Percentiles rank a stretch among this genome's conserved stretches.
These are phyloP conservation scores for Callitettix versicolor DNA, from an alignment of 1,140 invertebrate species.

Conservation along the genomic window DNA sequence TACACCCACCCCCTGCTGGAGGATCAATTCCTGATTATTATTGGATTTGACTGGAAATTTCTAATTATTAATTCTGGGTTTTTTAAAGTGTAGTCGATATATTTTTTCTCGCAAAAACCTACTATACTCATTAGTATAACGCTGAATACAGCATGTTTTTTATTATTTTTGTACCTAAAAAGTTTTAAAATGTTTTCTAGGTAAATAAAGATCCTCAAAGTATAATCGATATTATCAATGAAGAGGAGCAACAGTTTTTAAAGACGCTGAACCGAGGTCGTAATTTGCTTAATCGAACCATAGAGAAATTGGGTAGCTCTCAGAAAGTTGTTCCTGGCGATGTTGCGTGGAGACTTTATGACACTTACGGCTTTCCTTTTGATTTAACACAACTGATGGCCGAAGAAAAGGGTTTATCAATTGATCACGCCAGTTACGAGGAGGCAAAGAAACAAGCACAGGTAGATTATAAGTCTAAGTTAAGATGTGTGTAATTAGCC, in stretches of 20 bases:
- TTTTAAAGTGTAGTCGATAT: too few species aligned
- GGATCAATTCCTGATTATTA: too few species aligned
- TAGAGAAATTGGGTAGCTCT: constrained; percentile 60
- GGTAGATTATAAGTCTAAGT: too few species aligned
- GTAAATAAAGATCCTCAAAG: constrained; percentile 75
- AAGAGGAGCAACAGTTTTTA: constrained; percentile 96
- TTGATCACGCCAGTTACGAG: constrained; percentile 87
- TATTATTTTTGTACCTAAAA: background rate
- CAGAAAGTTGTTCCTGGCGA: constrained; percentile 63
- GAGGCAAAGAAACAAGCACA: constrained; percentile 85
- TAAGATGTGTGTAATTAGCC: too few species aligned
- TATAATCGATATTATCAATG: constrained; percentile 91
- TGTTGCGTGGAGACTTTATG: constrained; percentile 94
- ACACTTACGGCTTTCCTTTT: constrained; percentile 97
- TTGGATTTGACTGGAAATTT: too few species aligned
- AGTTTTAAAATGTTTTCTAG: constrained; percentile 15
- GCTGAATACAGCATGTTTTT: background rate
- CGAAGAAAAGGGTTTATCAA: constrained; percentile 82
- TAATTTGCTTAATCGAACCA: constrained; percentile 83
- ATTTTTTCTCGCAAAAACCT: too few species aligned
- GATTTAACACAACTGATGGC: constrained; percentile 96
- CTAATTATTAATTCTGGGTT: too few species aligned
- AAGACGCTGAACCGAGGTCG: constrained; percentile 88
- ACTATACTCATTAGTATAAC: background rate
- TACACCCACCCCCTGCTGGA: too few species aligned